A percentile compares a stretch with the other conserved stretches of the same genome.
These are phyloP conservation scores for Idris sp. DNA, from an alignment of 1,140 invertebrate genomes.

Conservation along the genomic window DNA sequence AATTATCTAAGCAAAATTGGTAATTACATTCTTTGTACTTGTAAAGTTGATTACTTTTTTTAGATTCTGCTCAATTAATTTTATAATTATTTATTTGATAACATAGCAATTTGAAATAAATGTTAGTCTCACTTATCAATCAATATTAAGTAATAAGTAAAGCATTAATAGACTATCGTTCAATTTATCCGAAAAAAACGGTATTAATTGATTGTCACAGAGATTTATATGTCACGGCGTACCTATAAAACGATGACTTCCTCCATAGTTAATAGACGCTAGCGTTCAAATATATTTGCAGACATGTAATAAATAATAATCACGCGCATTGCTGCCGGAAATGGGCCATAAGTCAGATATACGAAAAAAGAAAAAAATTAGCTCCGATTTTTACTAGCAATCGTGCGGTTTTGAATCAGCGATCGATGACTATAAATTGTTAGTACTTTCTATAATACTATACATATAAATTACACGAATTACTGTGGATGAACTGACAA, in stretches of 20 bases:
- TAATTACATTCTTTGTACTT: no score
- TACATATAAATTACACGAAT: constrained; percentile 35
- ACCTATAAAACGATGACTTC: constrained; percentile 37
- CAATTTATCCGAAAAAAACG: constrained; percentile 32
- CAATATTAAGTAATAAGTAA: constrained; percentile 19
- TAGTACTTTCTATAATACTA: constrained; percentile 39
- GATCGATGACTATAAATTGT: constrained; percentile 53
- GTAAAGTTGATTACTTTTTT: no score
- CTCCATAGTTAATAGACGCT: constrained; percentile 31
- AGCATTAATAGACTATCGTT: constrained; percentile 22
- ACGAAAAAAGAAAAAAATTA: no score
- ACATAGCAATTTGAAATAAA: no score
- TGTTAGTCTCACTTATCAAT: no score
- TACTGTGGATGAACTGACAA: constrained; percentile 30
- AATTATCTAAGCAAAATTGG: no score
- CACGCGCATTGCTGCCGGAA: constrained; percentile 47
- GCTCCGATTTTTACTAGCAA: constrained; percentile 29
- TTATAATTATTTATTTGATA: no score
- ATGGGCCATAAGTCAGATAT: constrained; percentile 34
- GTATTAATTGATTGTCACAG: constrained; percentile 49
- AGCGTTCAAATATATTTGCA: constrained; percentile 31
- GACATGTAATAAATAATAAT: constrained; percentile 50
- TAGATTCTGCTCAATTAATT: no score
- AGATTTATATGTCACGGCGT: constrained; percentile 43
- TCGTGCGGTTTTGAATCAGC: constrained; percentile 18